Percentiles rank a stretch among this genome's conserved stretches.
These are phyloP conservation scores for Polymixis flavicincta DNA, from an alignment of 2,888 invertebrate genomes.

Conservation along the genomic window DNA sequence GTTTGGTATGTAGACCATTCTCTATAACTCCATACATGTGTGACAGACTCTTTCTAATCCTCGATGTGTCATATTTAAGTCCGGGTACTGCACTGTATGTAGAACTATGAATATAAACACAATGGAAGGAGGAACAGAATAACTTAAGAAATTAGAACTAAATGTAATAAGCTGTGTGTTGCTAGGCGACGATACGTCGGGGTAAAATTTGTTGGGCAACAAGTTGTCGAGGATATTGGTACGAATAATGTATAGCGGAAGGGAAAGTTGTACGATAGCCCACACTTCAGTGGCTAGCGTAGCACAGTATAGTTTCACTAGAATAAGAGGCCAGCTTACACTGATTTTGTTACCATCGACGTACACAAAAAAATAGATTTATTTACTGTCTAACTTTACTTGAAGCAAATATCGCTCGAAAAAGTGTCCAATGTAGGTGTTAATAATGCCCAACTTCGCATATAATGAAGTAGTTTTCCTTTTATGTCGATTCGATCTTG, in stretches of 20 bases:
- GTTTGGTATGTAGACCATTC: background rate
- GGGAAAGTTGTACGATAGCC: background rate
- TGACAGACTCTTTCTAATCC: background rate
- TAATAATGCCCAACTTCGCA: background rate
- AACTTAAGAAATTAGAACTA: slow-evolving; percentile 31
- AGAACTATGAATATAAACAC: slow-evolving; percentile 33
- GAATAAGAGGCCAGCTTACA: background rate
- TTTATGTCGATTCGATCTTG: background rate
- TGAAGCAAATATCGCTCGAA: background rate
- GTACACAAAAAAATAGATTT: background rate
- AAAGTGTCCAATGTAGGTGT: background rate
- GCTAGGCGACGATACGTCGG: background rate
- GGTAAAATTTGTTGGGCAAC: background rate
- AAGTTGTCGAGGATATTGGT: background rate
- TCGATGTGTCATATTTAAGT: background rate
- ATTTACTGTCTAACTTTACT: too few relatives aligned
- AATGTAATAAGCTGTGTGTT: background rate
- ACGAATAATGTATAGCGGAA: background rate
- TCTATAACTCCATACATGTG: background rate
- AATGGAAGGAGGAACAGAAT: slow-evolving; percentile 41
- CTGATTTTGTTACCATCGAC: background rate
- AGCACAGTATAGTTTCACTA: background rate
- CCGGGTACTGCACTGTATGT: slow-evolving; percentile 3
- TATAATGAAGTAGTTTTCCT: too few relatives aligned
- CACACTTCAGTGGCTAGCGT: background rate